Conservation (phyloP, 1,140 invertebrate genomes). For the Meloidogyne floridensis region DNA sequence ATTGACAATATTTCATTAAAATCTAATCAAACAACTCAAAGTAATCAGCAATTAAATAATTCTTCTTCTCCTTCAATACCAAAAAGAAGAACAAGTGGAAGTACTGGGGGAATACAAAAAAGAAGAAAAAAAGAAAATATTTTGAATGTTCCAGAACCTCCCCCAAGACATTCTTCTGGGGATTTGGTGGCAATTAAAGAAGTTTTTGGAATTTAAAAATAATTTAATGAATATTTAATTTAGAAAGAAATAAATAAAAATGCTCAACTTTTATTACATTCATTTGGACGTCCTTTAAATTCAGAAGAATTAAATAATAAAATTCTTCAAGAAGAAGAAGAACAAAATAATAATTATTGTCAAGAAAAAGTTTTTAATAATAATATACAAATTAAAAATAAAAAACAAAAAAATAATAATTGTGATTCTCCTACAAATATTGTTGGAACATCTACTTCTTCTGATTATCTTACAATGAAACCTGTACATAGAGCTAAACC, state of each 20-base stretch:
- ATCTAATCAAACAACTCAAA: not conserved
- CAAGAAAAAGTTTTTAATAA: too few relatives aligned
- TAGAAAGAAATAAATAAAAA: not conserved
- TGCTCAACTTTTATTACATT: not conserved
- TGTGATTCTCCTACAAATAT: not conserved
- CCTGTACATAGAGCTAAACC: slow-evolving; percentile 46
- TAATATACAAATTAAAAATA: too few relatives aligned
- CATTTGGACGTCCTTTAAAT: slow-evolving; percentile 5
- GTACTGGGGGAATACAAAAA: not conserved
- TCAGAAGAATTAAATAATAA: slow-evolving; percentile 20
- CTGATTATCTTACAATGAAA: slow-evolving; percentile 54
- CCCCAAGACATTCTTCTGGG: not conserved
- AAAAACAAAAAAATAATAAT: not conserved
- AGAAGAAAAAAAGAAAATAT: not conserved
- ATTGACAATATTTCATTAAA: slow-evolving; percentile 3
- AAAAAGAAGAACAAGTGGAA: not conserved
- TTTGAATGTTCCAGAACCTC: not conserved
- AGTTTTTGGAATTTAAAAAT: not conserved
- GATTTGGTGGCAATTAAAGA: not conserved
- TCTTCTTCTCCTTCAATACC: not conserved
- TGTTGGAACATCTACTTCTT: not conserved
- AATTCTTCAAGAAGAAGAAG: not conserved
- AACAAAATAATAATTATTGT: slow-evolving; percentile 1
- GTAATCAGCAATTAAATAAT: not conserved
- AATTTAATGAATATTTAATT: not conserved